Conservation (phyloP, 2,113 vertebrate genomes). For the Cepphus grylle region DNA sequence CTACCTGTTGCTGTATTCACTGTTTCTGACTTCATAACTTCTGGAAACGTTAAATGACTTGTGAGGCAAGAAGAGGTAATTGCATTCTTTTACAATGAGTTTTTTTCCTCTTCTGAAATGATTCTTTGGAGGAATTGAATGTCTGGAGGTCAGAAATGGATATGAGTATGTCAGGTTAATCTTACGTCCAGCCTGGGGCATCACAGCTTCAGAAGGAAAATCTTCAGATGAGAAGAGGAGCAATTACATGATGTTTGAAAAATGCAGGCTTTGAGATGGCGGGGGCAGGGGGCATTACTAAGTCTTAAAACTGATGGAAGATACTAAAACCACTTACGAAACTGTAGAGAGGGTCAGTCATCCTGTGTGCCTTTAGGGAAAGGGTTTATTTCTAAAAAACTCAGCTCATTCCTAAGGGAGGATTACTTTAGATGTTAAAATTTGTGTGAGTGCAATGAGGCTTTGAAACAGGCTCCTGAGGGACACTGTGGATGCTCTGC, state of each 20-base stretch:
- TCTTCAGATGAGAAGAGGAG: background rate
- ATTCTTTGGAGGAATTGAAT: background rate
- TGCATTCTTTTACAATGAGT: background rate
- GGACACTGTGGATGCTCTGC: background rate
- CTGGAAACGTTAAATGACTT: background rate
- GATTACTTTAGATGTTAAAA: background rate
- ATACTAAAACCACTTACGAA: background rate
- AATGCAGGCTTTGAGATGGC: background rate
- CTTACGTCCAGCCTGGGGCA: background rate
- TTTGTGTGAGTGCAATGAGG: background rate
- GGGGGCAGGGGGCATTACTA: background rate
- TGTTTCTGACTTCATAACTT: background rate
- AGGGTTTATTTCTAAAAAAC: background rate
- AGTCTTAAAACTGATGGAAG: background rate
- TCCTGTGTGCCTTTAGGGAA: background rate
- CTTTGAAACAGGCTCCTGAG: background rate
- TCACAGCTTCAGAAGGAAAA: background rate
- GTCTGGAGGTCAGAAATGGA: background rate
- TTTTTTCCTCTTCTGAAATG: background rate
- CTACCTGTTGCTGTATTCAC: background rate
- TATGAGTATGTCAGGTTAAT: fast-evolving
- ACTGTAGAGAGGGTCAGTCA: background rate
- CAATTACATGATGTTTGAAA: background rate
- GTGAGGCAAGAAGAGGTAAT: background rate
- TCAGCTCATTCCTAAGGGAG: background rate